Base-by-base conservation (phyloP, 2,797 vertebrate species). In the Erethizon dorsatum region DNA sequence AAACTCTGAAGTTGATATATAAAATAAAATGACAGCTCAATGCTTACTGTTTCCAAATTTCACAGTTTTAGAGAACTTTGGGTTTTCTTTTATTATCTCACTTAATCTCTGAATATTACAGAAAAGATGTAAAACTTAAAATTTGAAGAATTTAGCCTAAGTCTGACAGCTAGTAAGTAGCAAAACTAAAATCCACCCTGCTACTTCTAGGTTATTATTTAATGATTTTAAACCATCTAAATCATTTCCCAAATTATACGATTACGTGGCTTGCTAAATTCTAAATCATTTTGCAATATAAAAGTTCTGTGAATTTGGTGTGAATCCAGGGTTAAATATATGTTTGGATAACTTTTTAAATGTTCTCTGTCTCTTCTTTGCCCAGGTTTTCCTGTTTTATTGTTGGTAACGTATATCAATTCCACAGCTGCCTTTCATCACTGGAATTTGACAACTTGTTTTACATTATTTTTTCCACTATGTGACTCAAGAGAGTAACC, bases 161-260 rank as follows among this genome's bases (percentile, higher is more conserved):
- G 37, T 87, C 15, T 94, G 65, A 93, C 4, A 78, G n/a, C 50
- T 63, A 41, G 8, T 86, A 88, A 96, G 41, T 17, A 71, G n/a
- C 18, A 73, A 75, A 95, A 80, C 47, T 85, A 67, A 91, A 92
- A 54, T 83, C 12, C 1, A 67, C 11, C 9, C 22, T 20, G 33
- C 45, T 52, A 77, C 69, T 95, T 94, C 54, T 57, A 65, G 5
- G 33, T 57, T 95, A 69, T 79, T 93, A 84, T n/a, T 93, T 96
- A 69, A 73, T 93, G 83, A 52, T 96, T 94, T 94, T 90, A 96
- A 94, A 65, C 57, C 41, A 50, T 65, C 54, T 71, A 90, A 94
- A 88, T 47, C 5, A 82, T 91, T 88, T 54, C 18, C 33, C 26
- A 54, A 82, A 90, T 73, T 87, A 78, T 45, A 92, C 61, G 61